phyloP scores from a whole-genome alignment of 2,797 vertebrate species.

The Tragopan temminckii region DNA sequence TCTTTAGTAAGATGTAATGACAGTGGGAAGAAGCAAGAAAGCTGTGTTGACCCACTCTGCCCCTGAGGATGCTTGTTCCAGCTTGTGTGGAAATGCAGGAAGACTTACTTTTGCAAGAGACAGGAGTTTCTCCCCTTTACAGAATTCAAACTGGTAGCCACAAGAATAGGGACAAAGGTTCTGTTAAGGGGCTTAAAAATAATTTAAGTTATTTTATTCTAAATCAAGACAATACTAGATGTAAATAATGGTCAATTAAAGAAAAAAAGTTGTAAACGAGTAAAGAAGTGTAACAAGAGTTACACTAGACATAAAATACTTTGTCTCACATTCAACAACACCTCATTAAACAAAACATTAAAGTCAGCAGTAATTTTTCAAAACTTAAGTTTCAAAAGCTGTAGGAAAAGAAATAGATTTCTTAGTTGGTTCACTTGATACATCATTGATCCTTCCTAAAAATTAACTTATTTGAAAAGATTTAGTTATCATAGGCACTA shows the following conservation, averaged over 20 bases:
- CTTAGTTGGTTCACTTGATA: background rate
- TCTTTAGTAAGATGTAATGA: background rate
- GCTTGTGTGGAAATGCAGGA: background rate
- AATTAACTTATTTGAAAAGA: background rate
- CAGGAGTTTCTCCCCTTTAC: fast-evolving
- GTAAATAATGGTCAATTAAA: background rate
- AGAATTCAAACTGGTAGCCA: background rate
- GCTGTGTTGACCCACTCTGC: fast-evolving
- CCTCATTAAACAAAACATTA: too few species aligned
- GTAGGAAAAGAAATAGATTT: background rate
- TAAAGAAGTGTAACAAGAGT: background rate
- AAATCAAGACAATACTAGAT: background rate
- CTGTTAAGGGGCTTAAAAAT: background rate
- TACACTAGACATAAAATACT: background rate
- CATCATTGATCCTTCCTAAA: fast-evolving
- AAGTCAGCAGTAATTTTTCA: background rate
- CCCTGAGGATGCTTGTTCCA: background rate
- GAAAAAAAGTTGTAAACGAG: background rate
- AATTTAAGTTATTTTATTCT: background rate
- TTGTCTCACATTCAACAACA: background rate
- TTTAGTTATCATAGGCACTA: background rate
- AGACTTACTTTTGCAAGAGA: background rate
- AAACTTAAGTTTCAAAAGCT: background rate
- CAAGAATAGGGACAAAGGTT: background rate
- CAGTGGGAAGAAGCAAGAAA: background rate